Conservation (phyloP, 2,888 invertebrate species). For the Alloscopus bannaensis region DNA sequence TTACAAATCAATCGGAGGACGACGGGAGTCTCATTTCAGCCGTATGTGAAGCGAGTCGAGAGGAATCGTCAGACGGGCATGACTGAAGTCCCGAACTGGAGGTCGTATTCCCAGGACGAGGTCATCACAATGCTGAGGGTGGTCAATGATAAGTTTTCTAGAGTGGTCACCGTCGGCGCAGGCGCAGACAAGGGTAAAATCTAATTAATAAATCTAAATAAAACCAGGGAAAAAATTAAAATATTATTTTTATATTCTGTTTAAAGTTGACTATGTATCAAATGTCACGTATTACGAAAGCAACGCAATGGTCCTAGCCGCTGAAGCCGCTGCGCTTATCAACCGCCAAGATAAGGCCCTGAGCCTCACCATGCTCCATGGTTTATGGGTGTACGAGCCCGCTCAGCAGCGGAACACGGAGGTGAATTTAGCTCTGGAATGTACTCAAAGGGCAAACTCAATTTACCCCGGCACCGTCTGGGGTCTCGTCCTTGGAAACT, state of each 20-base stretch:
- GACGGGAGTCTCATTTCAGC: constrained; percentile 6
- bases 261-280: neutral
- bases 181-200: neutral
- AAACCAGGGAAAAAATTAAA: too few species aligned
- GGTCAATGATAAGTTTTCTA: constrained; percentile 8
- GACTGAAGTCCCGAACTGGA: neutral
- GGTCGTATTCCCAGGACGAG: neutral
- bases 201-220: too few species aligned
- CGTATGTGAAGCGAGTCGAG: too few species aligned
- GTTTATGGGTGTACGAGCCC: neutral
- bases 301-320: neutral
- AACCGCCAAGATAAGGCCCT: neutral
- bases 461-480: constrained; percentile 19
- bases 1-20: neutral
- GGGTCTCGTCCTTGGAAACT: constrained; percentile 5
- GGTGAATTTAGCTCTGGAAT: constrained; percentile 1
- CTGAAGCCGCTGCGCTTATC: constrained; percentile 4
- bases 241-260: neutral
- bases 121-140: neutral
- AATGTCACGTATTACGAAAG: constrained; percentile 5
- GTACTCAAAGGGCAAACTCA: neutral
- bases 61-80: neutral
- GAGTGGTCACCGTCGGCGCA: neutral
- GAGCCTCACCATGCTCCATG: neutral
- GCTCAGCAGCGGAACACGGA: neutral